Percentiles rank a stretch among this genome's conserved stretches.
Evolutionary conservation across 2,888 invertebrate genomes (phyloP).

Genomic region (Margaritifera margaritifera): DNA sequence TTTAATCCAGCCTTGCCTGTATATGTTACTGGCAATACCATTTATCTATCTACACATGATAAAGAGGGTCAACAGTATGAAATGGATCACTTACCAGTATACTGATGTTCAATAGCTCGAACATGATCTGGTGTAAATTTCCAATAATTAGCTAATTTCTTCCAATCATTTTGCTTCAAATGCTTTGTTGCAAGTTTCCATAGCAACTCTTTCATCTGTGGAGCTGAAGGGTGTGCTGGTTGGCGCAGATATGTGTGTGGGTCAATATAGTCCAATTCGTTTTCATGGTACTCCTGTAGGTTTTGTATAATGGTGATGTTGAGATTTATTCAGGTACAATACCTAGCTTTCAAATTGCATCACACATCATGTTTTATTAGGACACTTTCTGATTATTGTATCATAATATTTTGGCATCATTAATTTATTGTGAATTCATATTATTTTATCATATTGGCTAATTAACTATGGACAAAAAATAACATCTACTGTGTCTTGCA

Average conservation of each 20-base stretch:
- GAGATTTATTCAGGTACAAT: too few relatives aligned
- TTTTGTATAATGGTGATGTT: background rate
- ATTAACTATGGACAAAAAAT: too few relatives aligned
- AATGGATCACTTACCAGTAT: slow-evolving; percentile 76
- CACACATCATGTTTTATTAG: too few relatives aligned
- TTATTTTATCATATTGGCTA: too few relatives aligned
- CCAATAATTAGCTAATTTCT: slow-evolving; percentile 80
- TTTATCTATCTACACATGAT: too few relatives aligned
- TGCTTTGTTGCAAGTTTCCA: slow-evolving; percentile 75
- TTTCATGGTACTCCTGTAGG: slow-evolving; percentile 61
- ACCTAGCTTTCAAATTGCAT: too few relatives aligned
- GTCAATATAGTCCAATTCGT: slow-evolving; percentile 60
- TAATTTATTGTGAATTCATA: too few relatives aligned
- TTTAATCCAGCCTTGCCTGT: too few relatives aligned
- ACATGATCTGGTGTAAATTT: slow-evolving; percentile 82
- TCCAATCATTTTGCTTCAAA: slow-evolving; percentile 80
- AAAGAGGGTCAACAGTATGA: too few relatives aligned
- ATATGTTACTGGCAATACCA: too few relatives aligned
- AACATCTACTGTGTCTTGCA: too few relatives aligned
- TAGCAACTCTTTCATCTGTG: slow-evolving; percentile 69
- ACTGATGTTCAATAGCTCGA: slow-evolving; percentile 82
- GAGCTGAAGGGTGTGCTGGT: slow-evolving; percentile 58
- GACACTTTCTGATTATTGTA: background rate
- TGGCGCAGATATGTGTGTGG: slow-evolving; percentile 59
- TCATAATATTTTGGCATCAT: too few relatives aligned